Base-by-base conservation (phyloP, 2,888 invertebrate genomes). In the Macrosiphum euphorbiae region DNA sequence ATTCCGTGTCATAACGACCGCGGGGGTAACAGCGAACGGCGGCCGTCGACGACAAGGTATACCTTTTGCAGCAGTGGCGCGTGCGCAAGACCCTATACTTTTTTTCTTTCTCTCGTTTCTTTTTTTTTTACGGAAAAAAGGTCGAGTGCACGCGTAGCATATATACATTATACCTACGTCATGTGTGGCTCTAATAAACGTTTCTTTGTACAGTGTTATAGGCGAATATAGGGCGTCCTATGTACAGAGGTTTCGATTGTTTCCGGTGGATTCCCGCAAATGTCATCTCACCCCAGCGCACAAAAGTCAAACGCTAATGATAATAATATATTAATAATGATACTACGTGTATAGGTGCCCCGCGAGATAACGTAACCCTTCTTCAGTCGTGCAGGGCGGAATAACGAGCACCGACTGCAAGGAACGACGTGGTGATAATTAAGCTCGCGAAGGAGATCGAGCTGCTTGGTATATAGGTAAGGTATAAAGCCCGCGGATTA, bases 1-100 rank as follows among this genome's bases (percentile, higher is more conserved):
- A 55, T 47, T 67, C 52, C 4, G 55, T 44, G 35, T 10, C 55
- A 44, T 58, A 91, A 85, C 85, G 55, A 91, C 44, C 47, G 67
- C 24, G 90, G n/a, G 47, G 61, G 47, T 55, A 50, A 67, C 61
- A 44, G 3, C 61, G 67, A n/a, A 47, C 67, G 61, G 1, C 67
- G 61, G 16, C 67, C 35, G 67, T 2, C 67, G n/a, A 20, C 47
- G 35, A 78, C 35, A 78, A 20, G 78, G 78, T 20, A 35, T 90
- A 90, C 28, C 35, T 47, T n/a, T 20, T 28, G 61, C 35, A 35
- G 28, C 58, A 41, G 50, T 50, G 41, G 44, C 91, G 55, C 91
- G 91, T 91, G 91, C 85, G 91, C 85, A 1, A 85, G 55, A 91
- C 85, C 91, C 91, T 26, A 55, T 20, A 78, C 78, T 78, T 35